These are phyloP conservation scores for Stenurella melanura DNA, from an alignment of 2,888 invertebrate genomes.

Conservation along the genomic window DNA sequence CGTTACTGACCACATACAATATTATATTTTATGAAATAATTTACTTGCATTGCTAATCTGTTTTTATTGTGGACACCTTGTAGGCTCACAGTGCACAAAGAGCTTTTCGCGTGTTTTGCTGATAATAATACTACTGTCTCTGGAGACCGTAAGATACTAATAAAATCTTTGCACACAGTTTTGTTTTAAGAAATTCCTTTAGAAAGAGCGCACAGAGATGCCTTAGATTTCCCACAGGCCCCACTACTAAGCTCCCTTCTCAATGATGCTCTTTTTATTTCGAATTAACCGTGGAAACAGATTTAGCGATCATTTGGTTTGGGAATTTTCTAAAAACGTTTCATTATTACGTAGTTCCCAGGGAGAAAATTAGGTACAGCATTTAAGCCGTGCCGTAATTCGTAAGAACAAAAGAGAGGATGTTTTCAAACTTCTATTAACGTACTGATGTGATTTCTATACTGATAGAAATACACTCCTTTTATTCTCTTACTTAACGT, in stretches of 20 bases:
- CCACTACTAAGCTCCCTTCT: constrained; percentile 11
- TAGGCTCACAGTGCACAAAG: not conserved
- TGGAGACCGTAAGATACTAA: not conserved
- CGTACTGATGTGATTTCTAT: too few species aligned
- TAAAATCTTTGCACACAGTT: constrained; percentile 28
- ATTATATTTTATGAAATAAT: not conserved
- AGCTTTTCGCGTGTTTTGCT: constrained; percentile 9
- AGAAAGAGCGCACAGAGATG: constrained; percentile 12
- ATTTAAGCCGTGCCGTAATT: not conserved
- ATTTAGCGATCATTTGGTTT: constrained; percentile 24
- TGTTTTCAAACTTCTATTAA: constrained; percentile 2
- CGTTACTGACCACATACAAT: too few species aligned
- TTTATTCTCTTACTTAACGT: too few species aligned
- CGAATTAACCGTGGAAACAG: constrained; percentile 19
- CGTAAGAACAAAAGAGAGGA: not conserved
- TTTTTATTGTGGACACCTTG: not conserved
- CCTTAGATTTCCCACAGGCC: constrained; percentile 32
- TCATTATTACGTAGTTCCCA: constrained; percentile 14
- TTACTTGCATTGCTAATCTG: not conserved
- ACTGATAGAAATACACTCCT: too few species aligned
- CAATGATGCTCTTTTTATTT: constrained; percentile 19
- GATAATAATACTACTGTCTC: constrained; percentile 23
- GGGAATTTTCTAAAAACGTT: constrained; percentile 22
- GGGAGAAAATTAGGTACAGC: not conserved
- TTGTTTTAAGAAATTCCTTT: constrained; percentile 30